Conservation (phyloP, 2,797 vertebrate genomes). For the Sphenopsis melanotis region DNA sequence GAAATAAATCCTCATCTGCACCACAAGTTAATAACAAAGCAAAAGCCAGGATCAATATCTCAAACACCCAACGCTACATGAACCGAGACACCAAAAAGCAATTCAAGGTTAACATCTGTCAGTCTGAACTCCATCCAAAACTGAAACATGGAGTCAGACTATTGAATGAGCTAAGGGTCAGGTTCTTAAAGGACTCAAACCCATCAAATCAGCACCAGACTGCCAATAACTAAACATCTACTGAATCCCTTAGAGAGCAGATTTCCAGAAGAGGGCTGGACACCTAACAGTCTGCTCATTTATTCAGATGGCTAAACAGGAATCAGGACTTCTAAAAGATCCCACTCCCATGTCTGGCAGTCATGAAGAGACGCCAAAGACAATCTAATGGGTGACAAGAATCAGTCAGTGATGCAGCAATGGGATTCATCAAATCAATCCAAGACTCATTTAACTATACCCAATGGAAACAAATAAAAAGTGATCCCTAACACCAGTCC, state of each 20-base stretch:
- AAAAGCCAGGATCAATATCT: neutral
- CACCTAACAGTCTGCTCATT: neutral
- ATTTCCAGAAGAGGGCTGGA: neutral
- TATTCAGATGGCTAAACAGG: neutral
- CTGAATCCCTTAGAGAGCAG: neutral
- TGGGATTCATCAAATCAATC: neutral
- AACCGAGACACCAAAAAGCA: neutral
- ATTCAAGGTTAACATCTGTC: neutral
- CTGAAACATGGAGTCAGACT: conserved; percentile 17
- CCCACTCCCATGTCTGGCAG: neutral
- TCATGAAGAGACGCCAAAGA: neutral
- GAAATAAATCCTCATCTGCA: neutral
- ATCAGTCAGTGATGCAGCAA: neutral
- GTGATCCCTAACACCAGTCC: neutral
- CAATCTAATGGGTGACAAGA: neutral
- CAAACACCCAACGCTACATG: neutral
- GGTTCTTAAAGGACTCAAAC: neutral
- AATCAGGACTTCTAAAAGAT: neutral
- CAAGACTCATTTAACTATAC: neutral
- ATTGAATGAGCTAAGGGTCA: neutral
- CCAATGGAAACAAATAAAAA: neutral
- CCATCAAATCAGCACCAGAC: neutral
- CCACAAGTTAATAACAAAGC: neutral
- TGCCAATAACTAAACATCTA: neutral
- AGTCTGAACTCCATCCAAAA: neutral